Conservation (phyloP, 92 coral and sea anemone genomes). For the Parazoanthus darwini region DNA sequence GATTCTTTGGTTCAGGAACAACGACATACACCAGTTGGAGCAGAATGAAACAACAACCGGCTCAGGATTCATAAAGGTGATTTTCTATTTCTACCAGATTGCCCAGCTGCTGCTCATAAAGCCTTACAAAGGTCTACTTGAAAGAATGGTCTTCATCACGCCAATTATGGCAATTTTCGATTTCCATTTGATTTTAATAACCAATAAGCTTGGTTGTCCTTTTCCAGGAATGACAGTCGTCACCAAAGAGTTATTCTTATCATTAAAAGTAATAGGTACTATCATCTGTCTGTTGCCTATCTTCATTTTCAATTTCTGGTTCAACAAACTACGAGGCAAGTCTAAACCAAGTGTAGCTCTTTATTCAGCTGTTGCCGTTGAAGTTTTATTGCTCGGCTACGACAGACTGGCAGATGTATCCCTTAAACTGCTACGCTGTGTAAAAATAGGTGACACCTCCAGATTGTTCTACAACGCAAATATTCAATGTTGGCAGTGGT, state of each 20-base stretch:
- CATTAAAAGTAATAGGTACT: constrained; percentile 46
- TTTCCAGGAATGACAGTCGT: constrained; percentile 64
- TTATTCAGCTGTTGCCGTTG: constrained; percentile 43
- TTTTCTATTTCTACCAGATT: constrained; percentile 34
- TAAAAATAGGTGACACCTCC: constrained; percentile 25
- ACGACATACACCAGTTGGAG: neutral
- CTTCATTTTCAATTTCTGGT: constrained; percentile 29
- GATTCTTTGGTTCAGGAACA: constrained; percentile 31
- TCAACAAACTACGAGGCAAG: neutral
- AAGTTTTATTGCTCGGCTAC: constrained; percentile 56
- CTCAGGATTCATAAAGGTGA: constrained; percentile 6
- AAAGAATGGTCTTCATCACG: constrained; percentile 15
- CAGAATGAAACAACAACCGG: neutral
- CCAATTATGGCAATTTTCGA: constrained; percentile 45
- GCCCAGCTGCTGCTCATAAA: constrained; percentile 19
- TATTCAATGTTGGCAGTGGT: constrained; percentile 59
- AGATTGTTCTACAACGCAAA: constrained; percentile 51
- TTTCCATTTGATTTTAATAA: constrained; percentile 42
- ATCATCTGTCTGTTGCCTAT: constrained; percentile 26
- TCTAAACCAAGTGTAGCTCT: constrained; percentile 5
- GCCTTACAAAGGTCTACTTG: constrained; percentile 17
- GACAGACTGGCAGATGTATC: constrained; percentile 51
- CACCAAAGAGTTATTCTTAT: constrained; percentile 54
- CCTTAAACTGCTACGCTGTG: constrained; percentile 54
- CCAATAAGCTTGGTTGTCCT: constrained; percentile 50